Base-by-base conservation (phyloP, 30 jellyfish, hydroid and myxozoan genomes). In the Chrysaora quinquecirrha region DNA sequence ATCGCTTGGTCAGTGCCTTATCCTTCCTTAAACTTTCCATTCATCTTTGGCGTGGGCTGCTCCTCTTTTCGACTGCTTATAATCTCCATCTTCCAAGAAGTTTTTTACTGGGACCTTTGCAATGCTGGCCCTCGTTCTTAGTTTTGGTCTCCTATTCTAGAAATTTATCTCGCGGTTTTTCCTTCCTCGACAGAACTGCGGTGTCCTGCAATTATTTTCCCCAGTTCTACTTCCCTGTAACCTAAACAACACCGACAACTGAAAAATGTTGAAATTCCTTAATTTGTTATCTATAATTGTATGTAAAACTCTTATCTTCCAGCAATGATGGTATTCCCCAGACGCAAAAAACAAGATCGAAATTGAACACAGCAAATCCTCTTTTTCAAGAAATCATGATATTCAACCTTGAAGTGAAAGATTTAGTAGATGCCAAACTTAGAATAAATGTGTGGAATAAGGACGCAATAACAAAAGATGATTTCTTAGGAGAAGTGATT, bases 401-500 rank as follows among this genome's bases (percentile, higher is more conserved):
- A 0, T 91, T 91, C 73, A 86, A 91, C 34, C 35, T 91, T 25
- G 64, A 25, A 0, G 91, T 85, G 52, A 75, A 82, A 11, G 87
- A 76, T 30, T 34, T 91, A 16, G 95, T 95, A 0, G 91, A 85
- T 72, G 80, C 98, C 24, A 73, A 48, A 56, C 71, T 91, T 48
- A 50, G 58, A 27, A 33, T 85, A 31, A 68, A 52, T 61, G 90
- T 91, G 0, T 85, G 96, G 96, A 92, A 85, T 75, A 91, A 91
- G 74, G 95, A 81, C 47, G 4, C 43, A 24, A 60, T 85, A n/a
- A 33, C 91, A 58, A 34, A 52, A 31, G 93, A 91, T 85, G 96
- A 85, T 70, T 91, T 86, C 60, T 86, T 91, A 28, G 98, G 98
- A 9, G 96, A 91, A 75, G 75, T 70, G 16, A 64, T 80, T 29